Evolutionary conservation across 2,113 vertebrate species (phyloP), one percentile per base, ranked within the genome.

Genomic region (Lepidothrix coronata): DNA sequence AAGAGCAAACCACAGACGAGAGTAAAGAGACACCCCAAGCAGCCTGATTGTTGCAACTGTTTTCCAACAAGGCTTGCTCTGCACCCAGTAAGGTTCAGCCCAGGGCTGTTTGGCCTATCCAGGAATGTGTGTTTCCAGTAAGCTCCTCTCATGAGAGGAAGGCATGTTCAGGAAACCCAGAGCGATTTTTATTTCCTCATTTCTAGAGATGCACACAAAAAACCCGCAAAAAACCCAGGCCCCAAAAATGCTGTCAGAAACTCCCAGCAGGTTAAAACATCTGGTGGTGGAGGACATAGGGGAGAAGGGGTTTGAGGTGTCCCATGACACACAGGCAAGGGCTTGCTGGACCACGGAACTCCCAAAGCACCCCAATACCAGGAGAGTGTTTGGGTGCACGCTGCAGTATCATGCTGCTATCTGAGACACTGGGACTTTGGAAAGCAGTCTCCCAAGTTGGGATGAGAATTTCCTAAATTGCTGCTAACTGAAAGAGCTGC

Each of bases 71-170:
- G 63, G 21, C 55, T 89, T 43, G 6, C 20, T 80, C 37, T 66
- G 75, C 75, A 90, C 31, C 72, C 85, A 96, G 74, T 78, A 72
- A 70, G 46, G 51, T 51, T 51, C 63, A 95, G 89, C 91, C 91
- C 72, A 59, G 59, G 90, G 93, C 85, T 94, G 59, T 94, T 88
- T 86, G 85, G 39, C 59, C 55, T 91, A 4, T 94, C 68, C 94
- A 96, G 90, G 92, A 94, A 94, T 11, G 9, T 0, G 5, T 80
- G 71, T 43, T 97, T 96, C 95, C 95, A 96, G 93, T 95, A 96
- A 96, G 35, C 51, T 73, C 8, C 55, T 65, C 71, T 93, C 55
- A 74, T n/a, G 82, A 83, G 89, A 83, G 21, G 24, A 88, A 83
- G 20, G 72, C 55, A 43, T 80, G 43, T 46, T 91, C 83, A 95